A percentile compares a stretch with the other conserved stretches of the same genome.
phyloP scores from a whole-genome alignment of 35 echinoderm and acorn worm species.

The Apostichopus californicus region DNA sequence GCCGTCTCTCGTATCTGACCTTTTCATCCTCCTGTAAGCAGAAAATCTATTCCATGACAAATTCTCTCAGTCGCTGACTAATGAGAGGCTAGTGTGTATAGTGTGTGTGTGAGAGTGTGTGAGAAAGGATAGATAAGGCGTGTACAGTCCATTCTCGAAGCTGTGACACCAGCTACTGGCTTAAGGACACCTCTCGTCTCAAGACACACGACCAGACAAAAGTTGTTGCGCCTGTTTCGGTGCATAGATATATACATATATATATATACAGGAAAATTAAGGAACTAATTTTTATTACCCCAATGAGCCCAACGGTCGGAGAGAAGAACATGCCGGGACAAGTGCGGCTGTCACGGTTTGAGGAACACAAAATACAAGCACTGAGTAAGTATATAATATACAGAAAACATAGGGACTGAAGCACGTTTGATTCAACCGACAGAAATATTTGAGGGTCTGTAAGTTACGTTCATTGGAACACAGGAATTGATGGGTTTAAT shows the following conservation, averaged over 20 bases:
- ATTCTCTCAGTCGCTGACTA: slow-evolving; percentile 21
- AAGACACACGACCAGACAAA: not conserved
- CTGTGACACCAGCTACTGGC: not conserved
- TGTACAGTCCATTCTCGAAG: slow-evolving; percentile 24
- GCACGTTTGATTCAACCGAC: not conserved
- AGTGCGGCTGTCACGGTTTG: slow-evolving; percentile 54
- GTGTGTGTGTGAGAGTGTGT: not conserved
- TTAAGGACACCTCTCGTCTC: not conserved
- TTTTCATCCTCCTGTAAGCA: slow-evolving; percentile 15
- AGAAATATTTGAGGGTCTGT: too few relatives aligned
- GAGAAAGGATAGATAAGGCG: slow-evolving; percentile 24
- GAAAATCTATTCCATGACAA: slow-evolving; percentile 15
- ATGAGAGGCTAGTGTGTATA: slow-evolving; percentile 1
- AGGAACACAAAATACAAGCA: slow-evolving; percentile 44
- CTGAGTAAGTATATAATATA: slow-evolving; percentile 12
- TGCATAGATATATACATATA: not conserved
- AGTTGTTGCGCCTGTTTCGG: not conserved
- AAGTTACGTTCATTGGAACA: too few relatives aligned
- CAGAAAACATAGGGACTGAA: not conserved
- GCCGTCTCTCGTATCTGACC: slow-evolving; percentile 36
- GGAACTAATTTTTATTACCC: slow-evolving; percentile 18
- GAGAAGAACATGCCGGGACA: slow-evolving; percentile 47
- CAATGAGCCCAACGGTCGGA: slow-evolving; percentile 52
- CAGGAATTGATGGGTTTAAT: too few relatives aligned
- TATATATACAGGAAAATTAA: not conserved